These are phyloP conservation scores for Heliornis fulica DNA, from an alignment of 2,113 vertebrate species.

Conservation along the genomic window DNA sequence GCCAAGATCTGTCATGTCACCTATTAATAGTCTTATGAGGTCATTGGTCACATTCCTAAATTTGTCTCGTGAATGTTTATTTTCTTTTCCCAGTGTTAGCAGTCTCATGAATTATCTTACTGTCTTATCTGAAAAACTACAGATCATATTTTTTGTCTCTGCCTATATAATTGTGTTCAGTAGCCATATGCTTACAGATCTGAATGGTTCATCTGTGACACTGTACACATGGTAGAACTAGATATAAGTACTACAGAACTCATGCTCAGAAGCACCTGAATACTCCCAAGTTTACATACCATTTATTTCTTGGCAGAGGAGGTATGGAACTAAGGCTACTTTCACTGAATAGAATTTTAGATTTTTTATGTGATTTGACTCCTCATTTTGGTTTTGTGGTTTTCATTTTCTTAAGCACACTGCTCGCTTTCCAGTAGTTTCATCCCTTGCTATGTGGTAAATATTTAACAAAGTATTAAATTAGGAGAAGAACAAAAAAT, in stretches of 20 bases:
- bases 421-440: slow-evolving; percentile 39
- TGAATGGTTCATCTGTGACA: background rate
- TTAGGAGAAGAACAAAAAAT: slow-evolving; percentile 37
- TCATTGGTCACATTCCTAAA: background rate
- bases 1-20: background rate
- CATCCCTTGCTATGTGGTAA: background rate
- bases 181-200: background rate
- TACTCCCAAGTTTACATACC: background rate
- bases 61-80: background rate
- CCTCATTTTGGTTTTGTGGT: background rate
- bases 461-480: slow-evolving; percentile 55
- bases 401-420: slow-evolving; percentile 9
- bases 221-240: background rate
- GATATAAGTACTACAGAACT: background rate
- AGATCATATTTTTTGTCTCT: background rate
- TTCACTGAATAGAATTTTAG: background rate
- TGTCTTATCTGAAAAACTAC: background rate
- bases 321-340: background rate
- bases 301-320: background rate
- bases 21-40: background rate
- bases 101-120: background rate
- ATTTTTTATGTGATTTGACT: background rate
- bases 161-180: background rate
- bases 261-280: background rate
- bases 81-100: background rate